Evolutionary conservation across 2,797 vertebrate genomes (phyloP).

Genomic region (Eremophila alpestris): DNA sequence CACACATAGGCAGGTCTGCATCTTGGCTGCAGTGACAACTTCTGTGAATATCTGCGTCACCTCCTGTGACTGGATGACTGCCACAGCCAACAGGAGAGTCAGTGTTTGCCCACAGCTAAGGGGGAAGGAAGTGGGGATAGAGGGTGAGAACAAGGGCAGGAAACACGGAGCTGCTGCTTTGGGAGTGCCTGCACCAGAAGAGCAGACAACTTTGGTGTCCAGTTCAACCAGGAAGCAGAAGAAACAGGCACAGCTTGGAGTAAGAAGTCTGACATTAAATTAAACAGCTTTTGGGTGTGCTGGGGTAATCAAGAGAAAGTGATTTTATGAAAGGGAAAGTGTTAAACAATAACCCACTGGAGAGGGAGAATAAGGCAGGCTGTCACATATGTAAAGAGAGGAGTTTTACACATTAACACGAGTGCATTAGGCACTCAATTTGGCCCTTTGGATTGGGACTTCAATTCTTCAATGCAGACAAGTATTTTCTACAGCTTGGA

Average conservation of each 20-base stretch:
- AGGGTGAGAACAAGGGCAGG: background rate
- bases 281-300: background rate
- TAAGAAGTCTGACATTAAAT: background rate
- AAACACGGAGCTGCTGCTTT: background rate
- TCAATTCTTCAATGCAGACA: background rate
- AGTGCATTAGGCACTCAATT: background rate
- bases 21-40: background rate
- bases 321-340: background rate
- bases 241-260: background rate
- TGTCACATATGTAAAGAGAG: background rate
- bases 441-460: background rate
- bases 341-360: background rate
- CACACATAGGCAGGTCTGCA: rapidly evolving
- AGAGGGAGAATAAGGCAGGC: background rate
- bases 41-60: background rate
- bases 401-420: background rate
- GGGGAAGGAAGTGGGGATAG: background rate
- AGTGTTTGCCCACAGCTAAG: background rate
- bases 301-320: background rate
- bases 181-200: background rate
- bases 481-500: background rate
- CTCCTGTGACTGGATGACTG: background rate
- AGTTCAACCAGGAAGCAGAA: background rate
- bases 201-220: background rate
- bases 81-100: background rate